Base-by-base conservation (phyloP, 1,140 invertebrate genomes). In the Spodoptera frugiperda region DNA sequence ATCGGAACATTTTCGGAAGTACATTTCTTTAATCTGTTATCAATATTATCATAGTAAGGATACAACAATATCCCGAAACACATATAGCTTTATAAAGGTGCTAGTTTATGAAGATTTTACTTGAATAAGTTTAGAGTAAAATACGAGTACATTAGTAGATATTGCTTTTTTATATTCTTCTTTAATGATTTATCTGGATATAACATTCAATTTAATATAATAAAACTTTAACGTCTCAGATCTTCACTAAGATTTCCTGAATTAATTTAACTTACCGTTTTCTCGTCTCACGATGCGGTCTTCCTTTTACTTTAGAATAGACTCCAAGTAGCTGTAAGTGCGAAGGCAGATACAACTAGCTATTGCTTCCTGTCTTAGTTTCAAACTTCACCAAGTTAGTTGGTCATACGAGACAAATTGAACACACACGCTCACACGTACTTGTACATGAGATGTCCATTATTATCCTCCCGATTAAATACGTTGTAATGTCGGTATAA, bases 201-300 rank as follows among this genome's bases (percentile, higher is more conserved):
- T 39, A 59, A 4, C 33, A 44, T 19, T 44, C 33, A 63, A 44
- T 63, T n/a, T 12, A 44, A 10, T 63, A 15, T 15, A 63, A 63
- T 63, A 63, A 44, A 63, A 33, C 59, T 63, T 63, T 63, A 15
- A 63, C 33, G 33, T 63, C 9, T 17, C 59, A 44, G 59, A 63
- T 63, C 33, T 61, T 12, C n/a, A 63, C n/a, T 3, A 44, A 63
- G 59, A 63, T 44, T 44, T 63, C 33, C 15, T 44, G 59, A 63
- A 44, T 63, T 63, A 63, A 63, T 63, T 46, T 46, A 44, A 44
- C 59, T 63, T 39, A 3, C 59, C 59, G 59, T 44, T 63, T 63
- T 44, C 57, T n/a, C 19, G 2, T 61, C 57, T n/a, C 15, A 39
- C n/a, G 57, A 61, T 39, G 39, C 59, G 59, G 17, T 63, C 33